A percentile compares a stretch with the other conserved stretches of the same genome.
Conservation (phyloP, 2,888 invertebrate species). For the Drosophila atripex region DNA sequence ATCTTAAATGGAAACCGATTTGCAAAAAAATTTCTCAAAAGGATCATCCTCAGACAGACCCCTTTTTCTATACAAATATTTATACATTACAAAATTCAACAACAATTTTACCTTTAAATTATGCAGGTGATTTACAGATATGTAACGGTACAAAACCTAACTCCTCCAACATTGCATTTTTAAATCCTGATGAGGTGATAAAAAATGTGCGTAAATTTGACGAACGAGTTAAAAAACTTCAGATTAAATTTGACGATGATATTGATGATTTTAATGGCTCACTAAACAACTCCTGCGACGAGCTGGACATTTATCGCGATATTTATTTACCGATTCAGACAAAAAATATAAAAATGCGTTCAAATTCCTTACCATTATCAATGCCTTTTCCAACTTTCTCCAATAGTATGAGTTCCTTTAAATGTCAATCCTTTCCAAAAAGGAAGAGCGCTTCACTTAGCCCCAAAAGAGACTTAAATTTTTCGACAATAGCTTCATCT, state of each 20-base stretch:
- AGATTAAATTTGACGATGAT: conserved; percentile 83
- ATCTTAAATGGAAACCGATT: conserved; percentile 29
- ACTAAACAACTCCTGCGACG: conserved; percentile 82
- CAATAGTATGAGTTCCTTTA: background rate
- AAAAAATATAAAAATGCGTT: background rate
- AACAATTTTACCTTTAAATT: conserved; percentile 61
- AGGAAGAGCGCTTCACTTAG: background rate
- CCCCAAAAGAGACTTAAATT: background rate
- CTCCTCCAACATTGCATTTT: conserved; percentile 69
- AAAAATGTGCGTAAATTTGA: conserved; percentile 84
- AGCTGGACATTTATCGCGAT: conserved; percentile 45
- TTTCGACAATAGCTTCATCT: background rate
- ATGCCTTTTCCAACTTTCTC: conserved; percentile 65
- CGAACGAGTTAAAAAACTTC: conserved; percentile 81
- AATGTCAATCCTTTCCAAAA: background rate
- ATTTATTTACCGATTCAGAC: background rate
- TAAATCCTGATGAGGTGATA: conserved; percentile 83
- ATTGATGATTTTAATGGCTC: conserved; percentile 83
- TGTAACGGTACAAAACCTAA: conserved; percentile 81
- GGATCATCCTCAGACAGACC: background rate
- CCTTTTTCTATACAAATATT: conserved; percentile 76
- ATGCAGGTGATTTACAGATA: conserved; percentile 83
- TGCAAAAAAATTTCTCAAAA: conserved; percentile 11
- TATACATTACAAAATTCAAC: background rate
- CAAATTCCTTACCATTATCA: background rate